Evolutionary conservation across 1,140 invertebrate genomes (phyloP), one percentile per base, ranked within the genome.

Genomic region (Bombus terrestris): DNA sequence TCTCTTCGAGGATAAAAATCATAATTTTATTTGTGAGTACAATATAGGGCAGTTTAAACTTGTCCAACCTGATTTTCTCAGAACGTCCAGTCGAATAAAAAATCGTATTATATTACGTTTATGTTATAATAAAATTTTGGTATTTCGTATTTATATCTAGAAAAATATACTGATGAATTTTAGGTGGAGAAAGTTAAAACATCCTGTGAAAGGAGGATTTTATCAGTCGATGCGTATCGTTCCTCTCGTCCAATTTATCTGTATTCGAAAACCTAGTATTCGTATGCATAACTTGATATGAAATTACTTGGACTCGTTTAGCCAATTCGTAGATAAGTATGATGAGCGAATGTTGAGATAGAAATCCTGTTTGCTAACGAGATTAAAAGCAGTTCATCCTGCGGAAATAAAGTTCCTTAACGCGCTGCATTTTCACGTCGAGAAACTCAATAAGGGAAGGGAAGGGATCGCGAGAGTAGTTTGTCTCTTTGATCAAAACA

Each of bases 381-480:
- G 78, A 89, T 89, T 88, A 88, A 82, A 78, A 75, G 78, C 87
- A 80, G 68, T 88, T 82, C 53, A 81, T 69, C 28, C 47, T 53
- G 47, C 47, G 47, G 81, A 77, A 66, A 69, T 72, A 5, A 81
- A 88, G 87, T 88, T 89, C 47, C 66, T 68, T 37, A 64, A 73
- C 53, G 35, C 71, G 73, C 39, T 68, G 59, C 76, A 59, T 89
- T 85, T 66, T 73, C 53, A 8, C 25, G 78, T 64, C 18, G 39
- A 28, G 86, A 69, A 85, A 78, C 87, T 32, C 15, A 8, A 32
- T 32, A 6, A 32, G 1, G 9, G 8, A 22, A 32, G 62, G n/a
- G 2, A 74, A 53, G 69, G 18, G 59, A 57, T 47, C n/a, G 39
- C 6, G 39, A 68, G 71, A 39, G n/a, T 41, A 77, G 59, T 74